These are phyloP conservation scores for Caenorhabditis uteleia DNA, from an alignment of 2,888 invertebrate genomes.

Conservation along the genomic window DNA sequence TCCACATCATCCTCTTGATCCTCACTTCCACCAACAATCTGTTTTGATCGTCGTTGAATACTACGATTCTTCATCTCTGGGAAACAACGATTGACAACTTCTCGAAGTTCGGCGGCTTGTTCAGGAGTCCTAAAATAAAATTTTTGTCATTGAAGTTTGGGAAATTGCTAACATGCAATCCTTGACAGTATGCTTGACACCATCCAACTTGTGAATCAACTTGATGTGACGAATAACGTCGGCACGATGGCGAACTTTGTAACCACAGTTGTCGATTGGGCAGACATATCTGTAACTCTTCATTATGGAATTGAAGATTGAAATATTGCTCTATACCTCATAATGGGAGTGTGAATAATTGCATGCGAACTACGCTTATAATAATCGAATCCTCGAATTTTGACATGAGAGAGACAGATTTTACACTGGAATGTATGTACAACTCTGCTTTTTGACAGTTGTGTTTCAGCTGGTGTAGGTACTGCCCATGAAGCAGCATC, in stretches of 20 bases:
- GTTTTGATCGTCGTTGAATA: not conserved
- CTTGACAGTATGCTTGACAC: not conserved
- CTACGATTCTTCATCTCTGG: constrained; percentile 16
- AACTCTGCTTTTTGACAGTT: not conserved
- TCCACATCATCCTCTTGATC: not conserved
- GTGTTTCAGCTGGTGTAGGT: not conserved
- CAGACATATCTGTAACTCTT: constrained; percentile 19
- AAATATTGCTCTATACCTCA: constrained; percentile 5
- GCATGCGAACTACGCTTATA: constrained; percentile 22
- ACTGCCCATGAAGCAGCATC: too few relatives aligned
- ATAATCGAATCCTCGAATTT: constrained; percentile 9
- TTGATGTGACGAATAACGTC: constrained; percentile 12
- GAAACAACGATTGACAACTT: constrained; percentile 11
- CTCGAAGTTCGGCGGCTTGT: constrained; percentile 8
- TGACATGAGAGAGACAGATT: constrained; percentile 11
- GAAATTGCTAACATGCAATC: constrained; percentile 9
- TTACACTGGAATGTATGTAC: constrained; percentile 2
- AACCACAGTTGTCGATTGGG: constrained; percentile 3
- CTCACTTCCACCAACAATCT: not conserved
- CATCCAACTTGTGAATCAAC: constrained; percentile 2
- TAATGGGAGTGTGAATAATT: constrained; percentile 16
- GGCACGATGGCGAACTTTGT: constrained; percentile 20
- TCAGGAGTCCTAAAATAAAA: constrained; percentile 1
- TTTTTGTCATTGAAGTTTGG: not conserved
- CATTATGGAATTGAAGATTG: not conserved